Evolutionary conservation across 2,888 invertebrate genomes (phyloP).

Genomic region (Crossocerus cetratus): DNA sequence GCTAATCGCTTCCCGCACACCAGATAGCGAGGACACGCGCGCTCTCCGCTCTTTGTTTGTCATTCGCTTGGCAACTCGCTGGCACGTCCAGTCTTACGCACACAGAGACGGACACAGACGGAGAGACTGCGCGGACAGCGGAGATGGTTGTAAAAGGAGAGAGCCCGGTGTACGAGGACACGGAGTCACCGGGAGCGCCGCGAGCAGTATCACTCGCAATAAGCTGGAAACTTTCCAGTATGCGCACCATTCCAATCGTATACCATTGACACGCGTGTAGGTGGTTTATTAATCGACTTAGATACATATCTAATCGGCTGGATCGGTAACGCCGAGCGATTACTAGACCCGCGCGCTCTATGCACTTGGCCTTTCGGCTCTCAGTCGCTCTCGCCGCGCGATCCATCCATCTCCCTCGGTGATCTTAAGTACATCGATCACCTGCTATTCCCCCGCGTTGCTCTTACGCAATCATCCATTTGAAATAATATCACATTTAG

Average conservation of each 20-base stretch:
- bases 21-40: constrained; percentile 49
- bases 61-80: constrained; percentile 51
- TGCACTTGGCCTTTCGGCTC: constrained; percentile 18
- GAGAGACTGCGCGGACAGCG: background rate
- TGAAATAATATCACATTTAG: too few species aligned
- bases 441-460: too few species aligned
- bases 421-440: too few species aligned
- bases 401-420: background rate
- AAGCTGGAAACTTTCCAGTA: constrained; percentile 46
- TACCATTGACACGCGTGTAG: constrained; percentile 22
- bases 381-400: constrained; percentile 9
- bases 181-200: constrained; percentile 1
- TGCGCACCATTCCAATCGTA: constrained; percentile 16
- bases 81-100: constrained; percentile 35
- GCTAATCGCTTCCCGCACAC: constrained; percentile 61
- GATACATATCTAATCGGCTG: constrained; percentile 48
- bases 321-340: constrained; percentile 39
- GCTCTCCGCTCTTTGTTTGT: constrained; percentile 53
- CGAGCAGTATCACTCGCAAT: too few species aligned
- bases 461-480: too few species aligned
- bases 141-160: background rate
- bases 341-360: constrained; percentile 15
- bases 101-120: constrained; percentile 11
- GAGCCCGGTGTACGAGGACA: background rate
- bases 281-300: constrained; percentile 51